Base-by-base conservation (phyloP, 2,797 vertebrate species). In the Megaceryle alcyon region DNA sequence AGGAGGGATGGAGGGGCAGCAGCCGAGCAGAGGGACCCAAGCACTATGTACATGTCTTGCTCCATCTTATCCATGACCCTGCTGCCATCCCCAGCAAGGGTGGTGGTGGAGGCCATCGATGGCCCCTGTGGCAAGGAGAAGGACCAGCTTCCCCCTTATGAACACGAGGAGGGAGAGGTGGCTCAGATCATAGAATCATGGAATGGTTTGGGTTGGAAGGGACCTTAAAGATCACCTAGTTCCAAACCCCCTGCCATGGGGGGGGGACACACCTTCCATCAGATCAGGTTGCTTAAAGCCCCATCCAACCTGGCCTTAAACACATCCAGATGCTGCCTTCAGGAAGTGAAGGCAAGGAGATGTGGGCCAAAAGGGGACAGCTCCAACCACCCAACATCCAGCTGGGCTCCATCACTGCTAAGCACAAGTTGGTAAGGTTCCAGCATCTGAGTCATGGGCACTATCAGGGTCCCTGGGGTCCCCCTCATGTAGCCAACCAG, bases 1-100 rank as follows among this genome's bases (percentile, higher is more conserved):
- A 68, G 41, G 78, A 31, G 72, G 91, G 71, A 90, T 46, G 66
- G 85, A 94, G 77, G 16, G 68, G 46, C 81, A 83, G 35, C 63
- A 92, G 92, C 80, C 1, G 7, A 95, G 92, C 88, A 69, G 85
- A 65, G 66, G 35, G 56, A 82, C 77, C 31, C 68, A 63, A 93
- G 92, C 31, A 2, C 28, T 39, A 70, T 3, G 3, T 48, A 41
- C 0, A 0, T 25, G 23, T 81, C 79, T 79, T 9, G 4, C 35
- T 86, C 71, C 2, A 0, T 31, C 69, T 69, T 41, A 69, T 49
- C 61, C 17, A 1, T 0, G 6, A 12, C 75, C 29, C 33, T 78
- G 33, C 44, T 78, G 65, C 72, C 94, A 71, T 8, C 28, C n/a
- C n/a, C 51, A 76, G 16, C 0, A 7, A 17, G 3, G 19, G 57